Conservation (phyloP, 2,797 vertebrate genomes). For the Craterocephalus amniculus region DNA sequence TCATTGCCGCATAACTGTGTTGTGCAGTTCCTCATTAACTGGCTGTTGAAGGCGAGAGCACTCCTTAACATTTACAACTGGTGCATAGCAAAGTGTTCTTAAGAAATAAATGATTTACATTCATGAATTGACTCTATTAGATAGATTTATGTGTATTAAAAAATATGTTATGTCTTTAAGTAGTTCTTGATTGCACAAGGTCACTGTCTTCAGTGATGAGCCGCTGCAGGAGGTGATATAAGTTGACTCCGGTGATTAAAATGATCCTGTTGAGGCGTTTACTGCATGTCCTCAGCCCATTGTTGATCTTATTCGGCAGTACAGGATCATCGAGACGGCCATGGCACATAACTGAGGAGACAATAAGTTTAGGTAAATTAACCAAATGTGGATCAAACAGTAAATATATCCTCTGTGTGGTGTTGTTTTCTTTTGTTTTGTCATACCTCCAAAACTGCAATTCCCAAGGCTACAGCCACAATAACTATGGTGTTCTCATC, state of each 20-base stretch:
- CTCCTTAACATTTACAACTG: slow-evolving; percentile 1
- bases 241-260: slow-evolving; percentile 16
- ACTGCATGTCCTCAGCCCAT: slow-evolving; percentile 5
- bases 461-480: slow-evolving; percentile 81
- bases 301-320: slow-evolving; percentile 71
- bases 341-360: slow-evolving; percentile 78
- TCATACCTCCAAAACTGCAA: slow-evolving; percentile 84
- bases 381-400: not conserved
- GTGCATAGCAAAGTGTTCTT: slow-evolving; percentile 9
- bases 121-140: slow-evolving; percentile 25
- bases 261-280: not conserved
- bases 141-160: slow-evolving; percentile 27
- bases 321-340: slow-evolving; percentile 80
- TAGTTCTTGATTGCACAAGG: slow-evolving; percentile 52
- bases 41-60: not conserved
- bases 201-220: slow-evolving; percentile 12
- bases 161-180: slow-evolving; percentile 50
- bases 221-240: slow-evolving; percentile 3
- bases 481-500: slow-evolving; percentile 74
- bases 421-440: not conserved
- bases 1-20: slow-evolving; percentile 34
- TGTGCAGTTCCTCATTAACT: slow-evolving; percentile 30
- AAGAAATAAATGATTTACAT: slow-evolving; percentile 34
- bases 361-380: not conserved
- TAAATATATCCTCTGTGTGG: not conserved